phyloP scores from a whole-genome alignment of 2,113 vertebrate genomes.

The Lates calcarifer region DNA sequence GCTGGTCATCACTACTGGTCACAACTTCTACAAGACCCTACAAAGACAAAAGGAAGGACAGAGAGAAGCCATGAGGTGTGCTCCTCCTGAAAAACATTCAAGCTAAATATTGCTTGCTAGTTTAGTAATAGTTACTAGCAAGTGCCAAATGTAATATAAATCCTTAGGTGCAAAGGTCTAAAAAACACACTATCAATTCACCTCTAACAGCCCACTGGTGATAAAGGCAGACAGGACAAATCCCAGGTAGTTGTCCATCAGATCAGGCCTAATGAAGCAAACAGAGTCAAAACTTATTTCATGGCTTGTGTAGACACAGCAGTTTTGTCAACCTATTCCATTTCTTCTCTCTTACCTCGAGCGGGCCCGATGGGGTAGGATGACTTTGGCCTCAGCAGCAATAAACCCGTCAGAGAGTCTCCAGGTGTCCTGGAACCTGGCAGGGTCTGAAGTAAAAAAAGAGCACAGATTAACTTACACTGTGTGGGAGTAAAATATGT shows the following conservation, averaged over 20 bases:
- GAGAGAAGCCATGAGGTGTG: not conserved
- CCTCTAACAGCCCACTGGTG: slow-evolving; percentile 94
- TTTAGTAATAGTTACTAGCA: not conserved
- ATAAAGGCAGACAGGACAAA: slow-evolving; percentile 97
- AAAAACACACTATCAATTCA: slow-evolving; percentile 63
- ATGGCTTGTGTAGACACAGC: not conserved
- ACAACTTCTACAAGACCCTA: slow-evolving; percentile 98
- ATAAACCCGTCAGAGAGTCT: slow-evolving; percentile 98
- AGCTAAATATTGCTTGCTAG: not conserved
- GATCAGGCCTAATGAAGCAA: slow-evolving; percentile 88
- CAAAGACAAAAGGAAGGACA: not conserved
- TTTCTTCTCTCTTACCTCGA: slow-evolving; percentile 86
- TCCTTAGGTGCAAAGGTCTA: not conserved
- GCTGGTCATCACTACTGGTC: slow-evolving; percentile 94
- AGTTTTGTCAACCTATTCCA: not conserved
- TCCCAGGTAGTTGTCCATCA: slow-evolving; percentile 99
- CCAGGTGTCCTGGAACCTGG: slow-evolving; percentile 97
- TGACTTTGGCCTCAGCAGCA: slow-evolving; percentile 96
- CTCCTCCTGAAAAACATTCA: not conserved
- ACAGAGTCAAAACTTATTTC: not conserved
- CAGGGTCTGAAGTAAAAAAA: slow-evolving; percentile 86
- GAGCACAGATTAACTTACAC: not conserved
- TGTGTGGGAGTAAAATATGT: not conserved
- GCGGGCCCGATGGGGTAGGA: slow-evolving; percentile 95
- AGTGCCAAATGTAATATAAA: not conserved